A percentile compares a stretch with the other conserved stretches of the same genome.
These are phyloP conservation scores for Acrocephalus scirpaceus DNA, from an alignment of 2,797 vertebrate genomes.

Conservation along the genomic window DNA sequence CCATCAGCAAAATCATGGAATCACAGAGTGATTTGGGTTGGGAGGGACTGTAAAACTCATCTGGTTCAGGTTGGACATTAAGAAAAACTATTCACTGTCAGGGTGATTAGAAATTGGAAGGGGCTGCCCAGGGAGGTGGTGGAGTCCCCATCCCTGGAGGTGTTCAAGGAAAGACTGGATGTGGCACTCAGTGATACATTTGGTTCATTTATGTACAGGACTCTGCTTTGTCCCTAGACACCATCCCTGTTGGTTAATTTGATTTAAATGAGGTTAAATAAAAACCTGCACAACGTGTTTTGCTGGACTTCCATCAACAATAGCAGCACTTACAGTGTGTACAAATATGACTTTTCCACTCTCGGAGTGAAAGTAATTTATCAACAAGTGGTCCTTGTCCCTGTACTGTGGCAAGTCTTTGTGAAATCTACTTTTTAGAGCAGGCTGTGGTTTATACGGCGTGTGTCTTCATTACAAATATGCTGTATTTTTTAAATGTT, in stretches of 20 bases:
- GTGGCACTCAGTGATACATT: background rate
- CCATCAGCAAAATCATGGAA: background rate
- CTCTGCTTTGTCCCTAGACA: background rate
- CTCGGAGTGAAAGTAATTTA: conserved; percentile 46
- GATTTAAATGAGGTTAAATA: conserved; percentile 10
- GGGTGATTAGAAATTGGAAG: background rate
- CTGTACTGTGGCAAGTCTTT: conserved; percentile 29
- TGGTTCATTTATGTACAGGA: background rate
- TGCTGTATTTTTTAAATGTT: background rate
- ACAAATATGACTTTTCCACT: conserved; percentile 34
- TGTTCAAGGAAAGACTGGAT: background rate
- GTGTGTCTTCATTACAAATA: background rate
- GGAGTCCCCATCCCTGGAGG: background rate
- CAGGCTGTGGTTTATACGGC: background rate
- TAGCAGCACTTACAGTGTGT: background rate
- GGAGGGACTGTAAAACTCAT: background rate
- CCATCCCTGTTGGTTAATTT: background rate
- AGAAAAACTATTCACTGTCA: background rate
- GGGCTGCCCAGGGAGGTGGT: background rate
- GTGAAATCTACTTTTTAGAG: conserved; percentile 14
- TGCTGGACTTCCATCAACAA: conserved; percentile 41
- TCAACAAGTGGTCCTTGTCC: conserved; percentile 66
- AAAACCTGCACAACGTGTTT: background rate
- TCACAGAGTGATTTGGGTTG: background rate
- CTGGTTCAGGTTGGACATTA: background rate